phyloP scores from a whole-genome alignment of 2,113 vertebrate genomes.

The Nettapus auritus region DNA sequence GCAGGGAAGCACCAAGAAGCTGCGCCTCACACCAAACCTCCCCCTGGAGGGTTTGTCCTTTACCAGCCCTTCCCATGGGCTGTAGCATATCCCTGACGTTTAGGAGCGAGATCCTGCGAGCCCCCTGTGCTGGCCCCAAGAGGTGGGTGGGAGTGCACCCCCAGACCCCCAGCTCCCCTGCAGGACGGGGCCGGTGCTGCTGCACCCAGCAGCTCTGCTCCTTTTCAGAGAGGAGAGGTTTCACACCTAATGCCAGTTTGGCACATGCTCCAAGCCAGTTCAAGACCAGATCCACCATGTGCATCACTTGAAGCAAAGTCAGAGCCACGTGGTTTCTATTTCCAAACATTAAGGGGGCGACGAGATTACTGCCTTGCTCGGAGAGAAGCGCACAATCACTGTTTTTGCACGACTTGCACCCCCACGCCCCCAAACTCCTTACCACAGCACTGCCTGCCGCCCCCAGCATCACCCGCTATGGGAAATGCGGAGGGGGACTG shows the following conservation, averaged over 20 bases:
- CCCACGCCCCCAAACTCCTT: neutral
- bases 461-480: rapidly evolving
- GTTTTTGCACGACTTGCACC: rapidly evolving
- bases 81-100: rapidly evolving
- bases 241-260: neutral
- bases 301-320: neutral
- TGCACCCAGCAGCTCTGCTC: neutral
- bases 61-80: rapidly evolving
- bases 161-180: neutral
- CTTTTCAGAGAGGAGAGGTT: rapidly evolving
- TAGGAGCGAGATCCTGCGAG: neutral
- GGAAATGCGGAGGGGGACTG: rapidly evolving
- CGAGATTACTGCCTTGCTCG: neutral
- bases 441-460: rapidly evolving
- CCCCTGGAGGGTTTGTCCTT: neutral
- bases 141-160: neutral
- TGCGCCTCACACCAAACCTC: neutral
- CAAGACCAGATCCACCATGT: rapidly evolving
- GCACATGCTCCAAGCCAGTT: neutral
- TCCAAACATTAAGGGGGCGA: rapidly evolving
- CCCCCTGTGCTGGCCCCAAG: neutral
- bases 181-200: rapidly evolving
- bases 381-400: neutral
- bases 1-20: neutral
- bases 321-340: rapidly evolving